A percentile compares a stretch with the other conserved stretches of the same genome.
Conservation (phyloP, 2,797 vertebrate species). For the Tolypeutes matacus region DNA sequence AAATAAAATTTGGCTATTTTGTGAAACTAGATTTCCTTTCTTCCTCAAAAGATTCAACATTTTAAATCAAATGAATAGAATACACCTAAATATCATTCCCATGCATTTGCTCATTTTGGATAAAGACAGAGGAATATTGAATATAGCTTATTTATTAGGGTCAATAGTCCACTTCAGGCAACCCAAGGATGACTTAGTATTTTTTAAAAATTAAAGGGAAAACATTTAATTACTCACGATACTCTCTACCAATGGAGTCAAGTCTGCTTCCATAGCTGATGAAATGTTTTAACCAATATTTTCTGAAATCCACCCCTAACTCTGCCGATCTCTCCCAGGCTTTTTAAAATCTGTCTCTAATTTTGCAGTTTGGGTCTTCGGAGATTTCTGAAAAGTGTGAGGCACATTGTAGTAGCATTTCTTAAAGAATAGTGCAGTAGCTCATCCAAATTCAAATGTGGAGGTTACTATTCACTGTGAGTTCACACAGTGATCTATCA, state of each 20-base stretch:
- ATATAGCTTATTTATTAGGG: neutral
- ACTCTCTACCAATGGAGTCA: neutral
- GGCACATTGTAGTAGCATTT: neutral
- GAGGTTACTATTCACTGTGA: neutral
- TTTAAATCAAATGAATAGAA: neutral
- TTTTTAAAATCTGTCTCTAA: neutral
- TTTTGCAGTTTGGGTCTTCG: neutral
- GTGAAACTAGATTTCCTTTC: neutral
- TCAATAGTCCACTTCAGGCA: neutral
- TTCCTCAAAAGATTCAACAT: neutral
- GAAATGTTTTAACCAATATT: neutral
- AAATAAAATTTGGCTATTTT: conserved; percentile 2
- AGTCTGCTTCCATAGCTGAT: neutral
- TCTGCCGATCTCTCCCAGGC: neutral
- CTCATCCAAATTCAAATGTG: conserved; percentile 44
- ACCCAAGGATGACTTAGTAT: neutral
- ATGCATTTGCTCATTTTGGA: neutral
- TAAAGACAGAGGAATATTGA: neutral
- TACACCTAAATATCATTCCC: neutral
- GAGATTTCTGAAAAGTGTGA: neutral
- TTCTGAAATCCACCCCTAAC: conserved; percentile 42
- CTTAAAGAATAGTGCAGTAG: neutral
- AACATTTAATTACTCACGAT: conserved; percentile 3
- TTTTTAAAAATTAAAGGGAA: neutral
- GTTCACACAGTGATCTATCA: neutral